These are phyloP conservation scores for Tetranychus urticae DNA, from an alignment of 1,140 invertebrate genomes.

Conservation along the genomic window DNA sequence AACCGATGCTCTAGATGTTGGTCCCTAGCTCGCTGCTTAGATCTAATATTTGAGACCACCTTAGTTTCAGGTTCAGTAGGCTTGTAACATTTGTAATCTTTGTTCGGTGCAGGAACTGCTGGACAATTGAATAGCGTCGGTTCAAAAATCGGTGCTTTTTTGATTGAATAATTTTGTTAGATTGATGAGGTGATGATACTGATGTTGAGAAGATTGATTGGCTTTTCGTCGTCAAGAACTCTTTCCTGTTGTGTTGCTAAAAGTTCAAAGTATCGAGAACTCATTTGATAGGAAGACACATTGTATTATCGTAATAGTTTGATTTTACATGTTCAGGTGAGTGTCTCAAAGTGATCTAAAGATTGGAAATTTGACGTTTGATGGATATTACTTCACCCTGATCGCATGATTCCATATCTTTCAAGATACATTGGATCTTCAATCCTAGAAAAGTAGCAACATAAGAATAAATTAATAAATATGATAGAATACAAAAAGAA, in stretches of 20 bases:
- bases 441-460: slow-evolving; percentile 21
- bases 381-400: slow-evolving; percentile 24
- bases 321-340: neutral
- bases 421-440: slow-evolving; percentile 53
- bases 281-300: neutral
- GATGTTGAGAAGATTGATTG: neutral
- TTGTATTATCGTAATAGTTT: neutral
- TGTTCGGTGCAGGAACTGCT: too few species aligned
- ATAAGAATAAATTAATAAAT: neutral
- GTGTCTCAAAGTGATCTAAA: slow-evolving; percentile 12
- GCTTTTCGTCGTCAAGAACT: neutral
- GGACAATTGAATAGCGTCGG: neutral
- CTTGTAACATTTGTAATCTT: too few species aligned
- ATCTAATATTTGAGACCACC: too few species aligned
- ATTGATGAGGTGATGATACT: neutral
- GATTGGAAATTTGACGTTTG: slow-evolving; percentile 3
- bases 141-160: too few species aligned
- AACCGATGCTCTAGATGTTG: too few species aligned
- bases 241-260: slow-evolving; percentile 1
- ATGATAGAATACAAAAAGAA: neutral
- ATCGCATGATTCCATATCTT: slow-evolving; percentile 39
- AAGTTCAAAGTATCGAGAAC: neutral
- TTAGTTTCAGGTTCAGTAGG: too few species aligned
- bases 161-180: neutral
- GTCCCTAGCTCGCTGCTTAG: too few species aligned